Evolutionary conservation across 2,113 vertebrate genomes (phyloP).

Genomic region (Poeciliopsis prolifica): DNA sequence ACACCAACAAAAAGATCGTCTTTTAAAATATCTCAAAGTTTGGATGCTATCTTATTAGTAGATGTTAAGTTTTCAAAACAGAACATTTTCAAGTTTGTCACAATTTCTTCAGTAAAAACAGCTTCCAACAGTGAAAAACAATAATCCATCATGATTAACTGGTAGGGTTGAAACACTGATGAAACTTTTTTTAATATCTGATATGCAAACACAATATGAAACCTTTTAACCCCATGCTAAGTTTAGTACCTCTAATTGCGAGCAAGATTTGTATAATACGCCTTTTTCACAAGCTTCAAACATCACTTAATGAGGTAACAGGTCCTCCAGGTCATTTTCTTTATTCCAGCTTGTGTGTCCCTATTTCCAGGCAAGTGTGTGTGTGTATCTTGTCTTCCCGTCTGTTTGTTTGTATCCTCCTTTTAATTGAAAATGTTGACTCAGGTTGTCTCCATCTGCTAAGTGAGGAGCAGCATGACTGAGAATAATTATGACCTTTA

Average conservation of each 20-base stretch:
- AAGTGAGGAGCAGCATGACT: slow-evolving; percentile 69
- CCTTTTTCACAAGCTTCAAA: slow-evolving; percentile 67
- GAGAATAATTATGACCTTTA: slow-evolving; percentile 76
- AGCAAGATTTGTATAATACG: slow-evolving; percentile 78
- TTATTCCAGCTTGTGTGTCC: slow-evolving; percentile 53
- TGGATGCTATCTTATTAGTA: too few species aligned
- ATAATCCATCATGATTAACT: too few species aligned
- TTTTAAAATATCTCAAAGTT: too few species aligned
- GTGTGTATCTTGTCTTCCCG: slow-evolving; percentile 56
- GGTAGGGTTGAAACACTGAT: too few species aligned
- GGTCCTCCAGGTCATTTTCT: slow-evolving; percentile 78
- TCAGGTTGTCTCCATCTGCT: slow-evolving; percentile 80
- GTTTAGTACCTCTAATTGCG: slow-evolving; percentile 66
- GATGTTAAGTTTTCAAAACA: too few species aligned
- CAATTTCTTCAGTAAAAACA: too few species aligned
- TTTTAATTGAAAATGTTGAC: slow-evolving; percentile 79
- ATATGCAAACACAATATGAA: slow-evolving; percentile 47
- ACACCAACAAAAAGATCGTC: too few species aligned
- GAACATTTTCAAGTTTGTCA: too few species aligned
- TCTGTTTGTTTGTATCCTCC: slow-evolving; percentile 71
- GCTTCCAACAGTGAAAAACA: too few species aligned
- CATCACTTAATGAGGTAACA: slow-evolving; percentile 80
- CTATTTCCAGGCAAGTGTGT: slow-evolving; percentile 33
- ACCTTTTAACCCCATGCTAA: slow-evolving; percentile 49
- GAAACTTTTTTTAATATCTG: slow-evolving; percentile 14